Base-by-base conservation (phyloP, 2,888 invertebrate genomes). In the Cheiracanthium punctorium region DNA sequence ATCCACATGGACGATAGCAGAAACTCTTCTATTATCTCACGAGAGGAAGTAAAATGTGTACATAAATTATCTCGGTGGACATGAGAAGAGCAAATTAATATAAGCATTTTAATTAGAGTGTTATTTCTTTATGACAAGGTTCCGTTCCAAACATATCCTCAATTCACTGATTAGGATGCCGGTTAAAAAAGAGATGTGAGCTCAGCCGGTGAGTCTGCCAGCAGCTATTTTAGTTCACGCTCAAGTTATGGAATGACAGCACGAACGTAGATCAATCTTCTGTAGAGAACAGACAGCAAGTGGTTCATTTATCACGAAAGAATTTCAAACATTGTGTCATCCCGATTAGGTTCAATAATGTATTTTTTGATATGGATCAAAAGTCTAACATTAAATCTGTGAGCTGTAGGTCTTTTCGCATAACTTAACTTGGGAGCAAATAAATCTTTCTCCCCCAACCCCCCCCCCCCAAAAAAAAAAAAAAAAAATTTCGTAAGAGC, bases 161-260 rank as follows among this genome's bases (percentile, higher is more conserved):
- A 48, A 48, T 48, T 17, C 7, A 17, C 17, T 10, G 43, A 48
- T 17, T 17, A 2, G 52, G 43, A 20, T 52, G 77, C 52, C 70
- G 48, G 48, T 75, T n/a, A n/a, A n/a, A 32, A 65, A 32, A 70
- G 76, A 29, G 10, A 30, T 48, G 33, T 77, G 77, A 77, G 43
- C 77, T 77, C 77, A 69, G 48, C 48, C 29, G 48, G 69, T 70
- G 28, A 32, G 20, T 20, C 52, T 77, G 77, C 77, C 77, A 77
- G 70, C 17, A 48, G 43, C 33, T 77, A 77, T 77, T 77, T 77
- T 69, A 43, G 48, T 48, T 33, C 17, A 24, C 24, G n/a, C 43
- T 48, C 37, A 29, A 30, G 69, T 77, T 77, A 77, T 77, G 69
- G 32, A 70, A 77, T 69, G 52, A 48, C 69, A 70, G 43, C 43